Conservation (phyloP, 2,797 vertebrate genomes). For the Margarornis squamiger region DNA sequence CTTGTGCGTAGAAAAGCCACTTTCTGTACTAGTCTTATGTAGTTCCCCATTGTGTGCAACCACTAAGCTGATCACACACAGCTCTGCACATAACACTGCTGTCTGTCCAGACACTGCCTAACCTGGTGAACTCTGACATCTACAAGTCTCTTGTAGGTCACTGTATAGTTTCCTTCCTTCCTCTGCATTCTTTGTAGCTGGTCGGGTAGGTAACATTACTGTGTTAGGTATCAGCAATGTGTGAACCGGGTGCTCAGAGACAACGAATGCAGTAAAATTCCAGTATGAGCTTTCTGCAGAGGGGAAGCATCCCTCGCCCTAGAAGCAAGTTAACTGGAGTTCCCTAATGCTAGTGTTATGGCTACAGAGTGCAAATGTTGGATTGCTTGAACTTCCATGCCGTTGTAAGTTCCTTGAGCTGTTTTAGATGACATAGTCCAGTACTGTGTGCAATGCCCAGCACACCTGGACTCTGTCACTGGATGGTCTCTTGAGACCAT, state of each 20-base stretch:
- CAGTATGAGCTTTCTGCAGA: not conserved
- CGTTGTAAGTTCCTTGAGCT: not conserved
- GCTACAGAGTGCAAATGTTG: not conserved
- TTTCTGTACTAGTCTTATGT: not conserved
- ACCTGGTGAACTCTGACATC: not conserved
- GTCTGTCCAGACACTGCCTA: not conserved
- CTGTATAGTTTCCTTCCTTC: not conserved
- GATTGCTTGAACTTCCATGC: not conserved
- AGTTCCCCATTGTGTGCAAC: fast-evolving
- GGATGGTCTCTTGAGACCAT: not conserved
- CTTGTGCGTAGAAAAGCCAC: not conserved
- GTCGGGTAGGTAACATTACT: fast-evolving
- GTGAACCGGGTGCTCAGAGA: not conserved
- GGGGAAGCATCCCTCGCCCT: not conserved
- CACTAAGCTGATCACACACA: not conserved
- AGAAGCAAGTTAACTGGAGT: not conserved
- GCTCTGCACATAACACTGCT: not conserved
- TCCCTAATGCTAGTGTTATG: not conserved
- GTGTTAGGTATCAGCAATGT: not conserved
- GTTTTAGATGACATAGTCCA: not conserved
- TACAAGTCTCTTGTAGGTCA: not conserved
- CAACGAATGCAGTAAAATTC: not conserved
- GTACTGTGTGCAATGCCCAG: not conserved
- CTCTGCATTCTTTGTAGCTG: not conserved
- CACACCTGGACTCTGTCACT: not conserved